Evolutionary conservation across 2,113 vertebrate species (phyloP), one percentile per base, ranked within the genome.

Genomic region (Ploceus nigricollis): DNA sequence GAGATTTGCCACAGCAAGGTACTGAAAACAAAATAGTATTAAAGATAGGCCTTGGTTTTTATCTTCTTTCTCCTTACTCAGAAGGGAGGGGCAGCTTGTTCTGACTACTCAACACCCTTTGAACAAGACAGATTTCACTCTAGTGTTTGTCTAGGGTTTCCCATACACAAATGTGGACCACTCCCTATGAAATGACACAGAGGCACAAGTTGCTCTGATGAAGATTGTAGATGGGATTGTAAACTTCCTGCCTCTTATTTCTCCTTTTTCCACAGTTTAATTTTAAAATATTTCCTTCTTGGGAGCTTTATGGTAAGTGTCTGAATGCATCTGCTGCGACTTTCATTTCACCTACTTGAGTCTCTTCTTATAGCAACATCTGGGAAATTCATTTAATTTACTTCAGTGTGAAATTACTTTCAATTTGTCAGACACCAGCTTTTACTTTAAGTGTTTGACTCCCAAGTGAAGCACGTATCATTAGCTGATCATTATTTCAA

Each of bases 361-460:
- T 83, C 23, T 91, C 68, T 86, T 65, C 87, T 65, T 87, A 78
- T 15, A 90, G 90, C 63, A 96, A 79, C 85, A 93, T 93, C 91
- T 94, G 95, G 76, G 58, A 96, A 95, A 94, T 82, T 76, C 0
- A 1, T 94, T 95, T 95, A 45, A 95, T 92, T 94, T 95, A 54
- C 80, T 92, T 89, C 89, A 94, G 58, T 71, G n/a, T 70, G 84
- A 96, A 93, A 94, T 95, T 91, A 54, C 75, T 93, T 96, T 70
- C 73, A 82, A 25, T 89, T 91, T 89, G 82, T 89, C 50, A 94
- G 94, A 88, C 61, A 89, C 71, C 69, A 92, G 85, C 76, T 87
- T 95, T 90, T 76, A 42, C 27, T 93, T 76, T 58, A 78, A 65
- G 48, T 61, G 69, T 93, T 93, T 91, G 81, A 82, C 76, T 96